Percentiles rank a stretch among this genome's conserved stretches.
Conservation (phyloP, 2,113 vertebrate genomes). For the Archocentrus centrarchus region DNA sequence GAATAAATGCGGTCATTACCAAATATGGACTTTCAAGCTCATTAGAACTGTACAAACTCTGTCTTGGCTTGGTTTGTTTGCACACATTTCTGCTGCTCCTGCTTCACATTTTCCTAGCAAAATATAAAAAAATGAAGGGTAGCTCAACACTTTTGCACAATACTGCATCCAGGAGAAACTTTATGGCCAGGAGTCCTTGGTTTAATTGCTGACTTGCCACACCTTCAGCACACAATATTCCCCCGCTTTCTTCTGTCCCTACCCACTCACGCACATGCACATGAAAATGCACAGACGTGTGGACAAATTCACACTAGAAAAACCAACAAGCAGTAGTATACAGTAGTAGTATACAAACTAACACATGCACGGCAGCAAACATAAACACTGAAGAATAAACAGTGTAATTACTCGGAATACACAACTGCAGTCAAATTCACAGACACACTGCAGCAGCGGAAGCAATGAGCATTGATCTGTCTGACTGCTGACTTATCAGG, state of each 20-base stretch:
- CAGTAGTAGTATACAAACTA: slow-evolving; percentile 1
- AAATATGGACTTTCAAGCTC: neutral
- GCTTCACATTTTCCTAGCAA: neutral
- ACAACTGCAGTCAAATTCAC: slow-evolving; percentile 14
- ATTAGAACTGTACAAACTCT: neutral
- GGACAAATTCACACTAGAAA: neutral
- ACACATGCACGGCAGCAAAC: slow-evolving; percentile 12
- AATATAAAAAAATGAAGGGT: neutral
- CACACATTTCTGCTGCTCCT: neutral
- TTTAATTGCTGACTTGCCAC: neutral
- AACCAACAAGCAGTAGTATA: slow-evolving; percentile 13
- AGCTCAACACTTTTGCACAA: too few relatives aligned
- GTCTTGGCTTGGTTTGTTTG: neutral
- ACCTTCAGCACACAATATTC: neutral
- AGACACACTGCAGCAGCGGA: slow-evolving; percentile 25
- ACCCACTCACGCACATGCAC: neutral
- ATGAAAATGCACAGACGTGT: neutral
- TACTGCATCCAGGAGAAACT: neutral
- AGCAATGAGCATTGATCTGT: slow-evolving; percentile 49
- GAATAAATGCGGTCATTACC: neutral
- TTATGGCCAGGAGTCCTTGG: neutral
- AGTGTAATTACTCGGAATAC: neutral
- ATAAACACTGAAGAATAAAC: slow-evolving; percentile 19
- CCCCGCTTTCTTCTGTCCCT: neutral
- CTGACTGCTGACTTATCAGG: slow-evolving; percentile 44